phyloP scores from a whole-genome alignment of 2,888 invertebrate genomes.

The Acanthosepion pharaonis region DNA sequence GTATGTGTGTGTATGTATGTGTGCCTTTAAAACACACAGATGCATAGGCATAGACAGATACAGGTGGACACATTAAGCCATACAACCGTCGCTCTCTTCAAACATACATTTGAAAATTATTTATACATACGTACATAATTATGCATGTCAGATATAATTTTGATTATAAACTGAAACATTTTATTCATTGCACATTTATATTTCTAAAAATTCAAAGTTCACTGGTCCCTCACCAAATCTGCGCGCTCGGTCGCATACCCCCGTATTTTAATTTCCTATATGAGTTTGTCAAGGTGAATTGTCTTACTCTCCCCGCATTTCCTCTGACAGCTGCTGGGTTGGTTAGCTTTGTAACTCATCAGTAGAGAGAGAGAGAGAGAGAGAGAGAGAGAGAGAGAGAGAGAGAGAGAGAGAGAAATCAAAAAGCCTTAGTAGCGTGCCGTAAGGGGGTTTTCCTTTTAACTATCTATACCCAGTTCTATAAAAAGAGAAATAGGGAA shows the following conservation, averaged over 20 bases:
- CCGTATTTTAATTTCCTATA: background rate
- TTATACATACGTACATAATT: background rate
- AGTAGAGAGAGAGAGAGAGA: background rate
- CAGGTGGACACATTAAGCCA: background rate
- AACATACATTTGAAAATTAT: background rate
- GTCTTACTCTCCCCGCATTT: background rate
- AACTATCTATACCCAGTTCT: background rate
- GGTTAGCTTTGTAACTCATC: background rate
- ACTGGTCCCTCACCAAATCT: background rate
- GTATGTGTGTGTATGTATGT: background rate
- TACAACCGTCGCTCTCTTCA: background rate
- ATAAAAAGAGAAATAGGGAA: background rate
- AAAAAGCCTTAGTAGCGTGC: background rate
- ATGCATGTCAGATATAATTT: background rate
- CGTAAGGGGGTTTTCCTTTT: background rate
- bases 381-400: background rate
- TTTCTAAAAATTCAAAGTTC: background rate
- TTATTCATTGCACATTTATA: no score
- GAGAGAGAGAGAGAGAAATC: background rate
- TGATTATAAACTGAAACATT: background rate
- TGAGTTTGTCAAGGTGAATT: background rate
- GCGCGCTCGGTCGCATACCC: background rate
- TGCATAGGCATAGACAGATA: no score
- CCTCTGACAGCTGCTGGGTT: background rate
- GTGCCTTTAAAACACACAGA: no score